Evolutionary conservation across 2,797 vertebrate species (phyloP), one percentile per base, ranked within the genome.

Genomic region (Tympanoctomys barrerae): DNA sequence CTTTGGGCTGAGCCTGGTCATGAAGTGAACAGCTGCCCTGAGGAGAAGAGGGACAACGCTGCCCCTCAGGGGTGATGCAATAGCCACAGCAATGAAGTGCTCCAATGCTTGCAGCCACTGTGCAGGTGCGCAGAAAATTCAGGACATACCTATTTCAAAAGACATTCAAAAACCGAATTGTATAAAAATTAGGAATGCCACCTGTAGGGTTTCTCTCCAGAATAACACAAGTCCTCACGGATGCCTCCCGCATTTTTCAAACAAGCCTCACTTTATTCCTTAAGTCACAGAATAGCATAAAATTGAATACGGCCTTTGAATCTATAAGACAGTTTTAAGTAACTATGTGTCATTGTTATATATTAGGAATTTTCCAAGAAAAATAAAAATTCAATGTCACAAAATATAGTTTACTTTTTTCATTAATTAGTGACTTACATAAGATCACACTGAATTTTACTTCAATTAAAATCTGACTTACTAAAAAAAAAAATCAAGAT

Each of bases 391-490:
- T 68, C 83, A 89, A 83, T 84, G 6, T 59, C n/a, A 91, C 26
- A 21, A 93, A 90, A 59, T 52, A n/a, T 54, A 52, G 26, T 77
- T 94, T 62, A 77, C 42, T 90, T 90, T 83, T 3, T 86, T 96
- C 28, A 54, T 18, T 54, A 91, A n/a, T 61, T 39, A 86, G n/a
- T 79, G 49, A 81, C 84, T 92, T 94, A 1, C 77, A 68, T 52
- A 52, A 87, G 6, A 62, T 16, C 3, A 21, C 68, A 21, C 14
- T 91, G 73, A 64, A 24, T 75, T 81, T 91, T 94, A n/a, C 24
- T 88, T 89, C n/a, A 90, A 39, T 92, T 89, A 91, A 94, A 46
- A 94, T 95, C 52, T 36, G 11, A 13, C 70, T 87, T 62, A 87
- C 33, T 52, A 59, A 87, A 81, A 83, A 87, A 81, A 83, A 18